Evolutionary conservation across 2,888 invertebrate genomes (phyloP).

Genomic region (Platynereis dumerilii): DNA sequence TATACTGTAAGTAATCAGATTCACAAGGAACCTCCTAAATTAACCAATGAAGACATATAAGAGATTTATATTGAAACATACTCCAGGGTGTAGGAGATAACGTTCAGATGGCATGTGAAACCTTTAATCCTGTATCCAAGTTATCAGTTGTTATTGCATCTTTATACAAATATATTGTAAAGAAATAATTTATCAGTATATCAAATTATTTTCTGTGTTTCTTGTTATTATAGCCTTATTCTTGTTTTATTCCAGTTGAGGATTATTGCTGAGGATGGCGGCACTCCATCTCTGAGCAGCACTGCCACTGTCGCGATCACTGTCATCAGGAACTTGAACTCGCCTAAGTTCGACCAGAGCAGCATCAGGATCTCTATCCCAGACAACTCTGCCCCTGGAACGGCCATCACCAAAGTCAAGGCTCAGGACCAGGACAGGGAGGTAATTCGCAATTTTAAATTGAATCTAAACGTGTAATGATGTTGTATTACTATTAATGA

Average conservation of each 20-base stretch:
- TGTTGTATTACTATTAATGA: no score
- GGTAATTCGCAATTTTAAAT: slow-evolving; percentile 23
- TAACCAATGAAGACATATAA: no score
- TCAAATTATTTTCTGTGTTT: no score
- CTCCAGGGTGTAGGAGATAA: no score
- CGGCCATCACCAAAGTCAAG: slow-evolving; percentile 40
- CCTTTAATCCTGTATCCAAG: no score
- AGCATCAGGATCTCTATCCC: slow-evolving; percentile 36
- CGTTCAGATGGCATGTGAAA: no score
- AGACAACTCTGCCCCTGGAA: slow-evolving; percentile 43
- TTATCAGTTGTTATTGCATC: not conserved
- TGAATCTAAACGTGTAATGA: no score
- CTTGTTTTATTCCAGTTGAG: slow-evolving; percentile 32
- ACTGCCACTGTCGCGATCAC: slow-evolving; percentile 44
- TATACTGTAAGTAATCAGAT: slow-evolving; percentile 46
- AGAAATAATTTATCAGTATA: no score
- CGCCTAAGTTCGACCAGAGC: slow-evolving; percentile 42
- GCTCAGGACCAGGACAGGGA: slow-evolving; percentile 49
- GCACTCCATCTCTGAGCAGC: slow-evolving; percentile 41
- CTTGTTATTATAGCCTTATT: no score
- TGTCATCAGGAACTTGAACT: slow-evolving; percentile 49
- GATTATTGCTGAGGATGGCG: slow-evolving; percentile 34
- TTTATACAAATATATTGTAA: slow-evolving; percentile 1
- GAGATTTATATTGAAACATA: no score
- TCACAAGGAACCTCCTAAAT: not conserved